phyloP scores from a whole-genome alignment of 92 coral and sea anemone species.

The Heteractis magnifica region DNA sequence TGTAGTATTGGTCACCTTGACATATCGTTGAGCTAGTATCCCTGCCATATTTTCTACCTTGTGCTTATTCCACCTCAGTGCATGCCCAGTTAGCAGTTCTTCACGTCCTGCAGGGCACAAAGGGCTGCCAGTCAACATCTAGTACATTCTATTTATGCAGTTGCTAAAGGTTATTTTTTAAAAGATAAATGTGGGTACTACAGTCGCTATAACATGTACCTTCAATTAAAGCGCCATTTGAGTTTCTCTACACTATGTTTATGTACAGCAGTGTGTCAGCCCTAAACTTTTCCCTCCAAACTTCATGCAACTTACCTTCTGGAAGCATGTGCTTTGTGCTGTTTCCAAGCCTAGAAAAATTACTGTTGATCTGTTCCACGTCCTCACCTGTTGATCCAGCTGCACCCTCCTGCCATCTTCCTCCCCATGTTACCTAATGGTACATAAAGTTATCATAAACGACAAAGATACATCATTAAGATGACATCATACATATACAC shows the following conservation, averaged over 20 bases:
- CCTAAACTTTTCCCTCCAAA: neutral
- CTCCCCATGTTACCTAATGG: slow-evolving; percentile 45
- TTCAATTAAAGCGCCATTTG: no score
- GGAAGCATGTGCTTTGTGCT: slow-evolving; percentile 63
- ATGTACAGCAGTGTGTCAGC: neutral
- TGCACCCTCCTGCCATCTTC: slow-evolving; percentile 55
- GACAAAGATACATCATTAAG: no score
- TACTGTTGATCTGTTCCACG: slow-evolving; percentile 57
- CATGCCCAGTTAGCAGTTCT: slow-evolving; percentile 55
- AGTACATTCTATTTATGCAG: neutral
- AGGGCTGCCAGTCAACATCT: neutral
- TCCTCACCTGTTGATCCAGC: slow-evolving; percentile 64
- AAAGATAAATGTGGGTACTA: no score
- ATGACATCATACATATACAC: no score
- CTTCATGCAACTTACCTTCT: slow-evolving; percentile 30
- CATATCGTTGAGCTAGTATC: slow-evolving; percentile 35
- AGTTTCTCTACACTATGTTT: neutral
- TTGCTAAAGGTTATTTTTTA: no score
- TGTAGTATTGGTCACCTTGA: slow-evolving; percentile 19
- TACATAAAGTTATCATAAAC: neutral
- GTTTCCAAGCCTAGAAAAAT: slow-evolving; percentile 53
- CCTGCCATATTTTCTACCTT: slow-evolving; percentile 35
- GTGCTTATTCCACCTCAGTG: slow-evolving; percentile 48
- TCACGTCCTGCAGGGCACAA: slow-evolving; percentile 33
- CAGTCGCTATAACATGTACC: no score